Evolutionary conservation across 2,113 vertebrate genomes (phyloP).

Genomic region (Microtus richardsoni): DNA sequence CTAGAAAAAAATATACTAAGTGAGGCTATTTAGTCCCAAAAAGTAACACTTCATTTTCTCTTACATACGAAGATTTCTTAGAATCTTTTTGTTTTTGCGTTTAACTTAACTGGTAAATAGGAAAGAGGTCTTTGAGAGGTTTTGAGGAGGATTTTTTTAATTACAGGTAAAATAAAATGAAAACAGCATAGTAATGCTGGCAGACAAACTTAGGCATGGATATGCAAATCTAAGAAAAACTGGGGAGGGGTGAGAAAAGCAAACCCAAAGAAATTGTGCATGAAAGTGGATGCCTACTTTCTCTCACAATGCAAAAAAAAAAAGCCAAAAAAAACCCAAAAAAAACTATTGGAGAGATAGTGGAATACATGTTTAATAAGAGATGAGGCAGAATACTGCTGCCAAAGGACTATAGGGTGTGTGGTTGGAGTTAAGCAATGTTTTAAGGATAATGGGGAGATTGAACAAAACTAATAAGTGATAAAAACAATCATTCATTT

Average conservation of each 20-base stretch:
- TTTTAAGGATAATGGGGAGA: too few relatives aligned
- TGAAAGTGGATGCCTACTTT: background rate
- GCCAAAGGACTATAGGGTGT: background rate
- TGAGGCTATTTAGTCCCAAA: background rate
- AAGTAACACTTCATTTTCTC: background rate
- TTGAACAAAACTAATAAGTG: background rate
- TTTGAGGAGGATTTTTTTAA: background rate
- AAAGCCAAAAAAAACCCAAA: background rate
- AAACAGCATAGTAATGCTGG: background rate
- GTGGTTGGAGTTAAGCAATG: background rate
- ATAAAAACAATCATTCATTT: background rate
- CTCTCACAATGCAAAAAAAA: background rate
- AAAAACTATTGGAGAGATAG: background rate
- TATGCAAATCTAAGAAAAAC: background rate
- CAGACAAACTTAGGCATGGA: background rate
- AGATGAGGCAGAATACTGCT: background rate
- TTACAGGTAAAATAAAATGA: background rate
- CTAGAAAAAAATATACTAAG: background rate
- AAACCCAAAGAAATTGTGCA: background rate
- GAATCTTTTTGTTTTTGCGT: background rate
- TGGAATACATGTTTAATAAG: background rate
- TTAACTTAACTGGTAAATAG: background rate
- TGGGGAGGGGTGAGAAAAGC: background rate
- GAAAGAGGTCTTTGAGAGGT: background rate
- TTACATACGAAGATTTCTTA: background rate